phyloP scores from a whole-genome alignment of 23 tunicate species.

The Trididemnum clinides region DNA sequence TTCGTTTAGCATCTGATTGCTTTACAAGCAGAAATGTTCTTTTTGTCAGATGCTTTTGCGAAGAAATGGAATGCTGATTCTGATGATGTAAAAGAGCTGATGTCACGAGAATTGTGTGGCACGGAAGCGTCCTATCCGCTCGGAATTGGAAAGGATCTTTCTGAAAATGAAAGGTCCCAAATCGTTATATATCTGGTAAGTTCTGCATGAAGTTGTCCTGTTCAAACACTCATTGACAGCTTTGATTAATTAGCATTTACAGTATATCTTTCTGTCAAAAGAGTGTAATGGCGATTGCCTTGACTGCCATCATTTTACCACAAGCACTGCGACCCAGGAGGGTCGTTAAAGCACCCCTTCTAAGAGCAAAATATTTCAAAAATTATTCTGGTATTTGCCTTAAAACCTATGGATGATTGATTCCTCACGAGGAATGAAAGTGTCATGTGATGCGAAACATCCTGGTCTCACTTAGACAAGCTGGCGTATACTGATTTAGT shows the following conservation, averaged over 20 bases:
- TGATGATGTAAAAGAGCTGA: background rate
- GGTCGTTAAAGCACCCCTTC: no score
- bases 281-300: no score
- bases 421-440: no score
- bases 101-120: background rate
- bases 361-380: no score
- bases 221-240: background rate
- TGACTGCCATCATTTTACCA: no score
- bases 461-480: no score
- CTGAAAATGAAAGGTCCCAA: conserved; percentile 26
- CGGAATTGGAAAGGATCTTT: conserved; percentile 40
- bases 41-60: background rate
- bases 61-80: conserved; percentile 16
- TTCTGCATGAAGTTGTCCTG: background rate
- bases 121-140: background rate
- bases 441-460: no score
- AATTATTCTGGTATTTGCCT: no score
- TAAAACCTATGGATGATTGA: no score
- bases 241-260: background rate
- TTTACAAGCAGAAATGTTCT: background rate
- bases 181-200: conserved; percentile 63
- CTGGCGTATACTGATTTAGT: no score
- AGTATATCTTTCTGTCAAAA: no score
- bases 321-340: no score
- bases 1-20: background rate